Evolutionary conservation across 2,113 vertebrate genomes (phyloP).

Genomic region (Martes martes): DNA sequence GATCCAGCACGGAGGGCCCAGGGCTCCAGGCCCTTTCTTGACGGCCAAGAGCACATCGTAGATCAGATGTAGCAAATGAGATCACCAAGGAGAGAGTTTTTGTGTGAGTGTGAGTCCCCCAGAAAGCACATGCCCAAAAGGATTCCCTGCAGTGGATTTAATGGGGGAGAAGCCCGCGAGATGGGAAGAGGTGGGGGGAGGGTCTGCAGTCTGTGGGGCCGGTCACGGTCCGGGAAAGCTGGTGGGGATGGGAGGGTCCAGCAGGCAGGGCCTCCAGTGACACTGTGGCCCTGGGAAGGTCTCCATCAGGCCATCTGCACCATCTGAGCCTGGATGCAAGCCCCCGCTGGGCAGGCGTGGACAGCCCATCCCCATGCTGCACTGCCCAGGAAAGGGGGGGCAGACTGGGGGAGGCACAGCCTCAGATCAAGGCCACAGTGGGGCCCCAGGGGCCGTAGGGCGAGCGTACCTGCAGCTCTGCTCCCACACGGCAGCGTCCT

Average conservation of each 20-base stretch:
- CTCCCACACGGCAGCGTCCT: neutral
- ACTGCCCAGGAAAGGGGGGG: too few relatives aligned
- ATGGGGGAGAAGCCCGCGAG: fast-evolving
- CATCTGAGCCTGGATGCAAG: neutral
- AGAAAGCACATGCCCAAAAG: neutral
- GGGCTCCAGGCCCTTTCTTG: neutral
- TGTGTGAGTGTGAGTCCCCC: too few relatives aligned
- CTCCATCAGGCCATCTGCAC: neutral
- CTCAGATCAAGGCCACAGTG: neutral
- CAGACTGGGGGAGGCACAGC: neutral
- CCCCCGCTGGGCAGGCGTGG: neutral
- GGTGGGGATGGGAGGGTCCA: fast-evolving
- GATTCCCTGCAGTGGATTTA: neutral
- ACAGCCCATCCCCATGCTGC: fast-evolving
- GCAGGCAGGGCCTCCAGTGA: neutral
- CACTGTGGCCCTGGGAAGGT: neutral
- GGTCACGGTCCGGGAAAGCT: neutral
- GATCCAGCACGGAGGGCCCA: too few relatives aligned
- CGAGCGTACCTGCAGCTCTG: neutral
- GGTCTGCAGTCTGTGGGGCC: neutral
- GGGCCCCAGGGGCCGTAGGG: neutral
- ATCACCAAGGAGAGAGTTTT: neutral
- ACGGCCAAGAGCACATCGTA: fast-evolving
- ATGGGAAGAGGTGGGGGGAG: neutral
- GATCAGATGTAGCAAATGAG: neutral